These are phyloP conservation scores for Amphiprion clarkii DNA, from an alignment of 2,797 vertebrate species.

Conservation along the genomic window DNA sequence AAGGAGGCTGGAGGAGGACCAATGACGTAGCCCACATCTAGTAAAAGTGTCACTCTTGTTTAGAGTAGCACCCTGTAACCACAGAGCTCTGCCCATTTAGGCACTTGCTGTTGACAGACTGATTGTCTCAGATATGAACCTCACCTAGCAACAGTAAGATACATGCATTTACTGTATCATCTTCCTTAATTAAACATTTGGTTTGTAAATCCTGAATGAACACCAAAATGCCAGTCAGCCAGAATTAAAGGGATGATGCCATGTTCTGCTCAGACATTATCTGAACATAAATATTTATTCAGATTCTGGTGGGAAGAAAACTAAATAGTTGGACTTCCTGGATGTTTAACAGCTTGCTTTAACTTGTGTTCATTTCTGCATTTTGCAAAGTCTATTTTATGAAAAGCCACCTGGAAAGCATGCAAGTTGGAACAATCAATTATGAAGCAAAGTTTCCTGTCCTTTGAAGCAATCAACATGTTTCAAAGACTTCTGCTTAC, in stretches of 20 bases:
- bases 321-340: too few relatives aligned
- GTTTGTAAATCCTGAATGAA: not conserved
- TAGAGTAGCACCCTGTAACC: not conserved
- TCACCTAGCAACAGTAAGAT: not conserved
- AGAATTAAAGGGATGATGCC: too few relatives aligned
- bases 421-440: not conserved
- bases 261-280: not conserved
- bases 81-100: not conserved
- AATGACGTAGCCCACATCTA: not conserved
- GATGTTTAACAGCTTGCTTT: not conserved
- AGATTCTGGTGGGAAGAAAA: too few relatives aligned
- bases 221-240: too few relatives aligned
- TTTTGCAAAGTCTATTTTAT: not conserved
- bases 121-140: not conserved
- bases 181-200: not conserved
- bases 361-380: not conserved
- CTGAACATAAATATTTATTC: too few relatives aligned
- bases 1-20: not conserved
- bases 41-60: conserved; percentile 7
- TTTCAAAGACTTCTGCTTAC: not conserved
- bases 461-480: too few relatives aligned
- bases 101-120: not conserved
- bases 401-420: not conserved
- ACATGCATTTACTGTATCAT: not conserved
- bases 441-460: not conserved